Evolutionary conservation across 2,797 vertebrate genomes (phyloP).

Genomic region (Macroramphosus scolopax): DNA sequence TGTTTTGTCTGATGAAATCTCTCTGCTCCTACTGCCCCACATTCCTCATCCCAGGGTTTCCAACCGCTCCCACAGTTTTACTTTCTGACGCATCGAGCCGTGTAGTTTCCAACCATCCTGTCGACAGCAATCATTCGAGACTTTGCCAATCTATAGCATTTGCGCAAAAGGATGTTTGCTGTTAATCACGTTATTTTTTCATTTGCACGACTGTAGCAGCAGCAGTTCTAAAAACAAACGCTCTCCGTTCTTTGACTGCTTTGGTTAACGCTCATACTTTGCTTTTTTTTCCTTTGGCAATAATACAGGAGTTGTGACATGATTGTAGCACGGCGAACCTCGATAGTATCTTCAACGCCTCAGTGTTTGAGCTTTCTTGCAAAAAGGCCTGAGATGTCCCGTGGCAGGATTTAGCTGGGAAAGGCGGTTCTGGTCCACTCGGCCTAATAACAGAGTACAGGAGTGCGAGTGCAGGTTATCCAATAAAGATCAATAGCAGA

Average conservation of each 20-base stretch:
- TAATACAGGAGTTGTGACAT: slow-evolving; percentile 73
- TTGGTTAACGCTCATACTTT: slow-evolving; percentile 56
- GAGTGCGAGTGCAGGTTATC: slow-evolving; percentile 31
- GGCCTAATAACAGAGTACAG: slow-evolving; percentile 19
- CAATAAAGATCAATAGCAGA: slow-evolving; percentile 28
- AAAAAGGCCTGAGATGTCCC: slow-evolving; percentile 37
- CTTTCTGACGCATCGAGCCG: slow-evolving; percentile 40
- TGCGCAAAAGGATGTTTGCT: slow-evolving; percentile 50
- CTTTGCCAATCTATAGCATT: slow-evolving; percentile 54
- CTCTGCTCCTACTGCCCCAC: slow-evolving; percentile 78
- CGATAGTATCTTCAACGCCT: slow-evolving; percentile 48
- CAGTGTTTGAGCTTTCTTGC: slow-evolving; percentile 45
- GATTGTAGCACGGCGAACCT: slow-evolving; percentile 75
- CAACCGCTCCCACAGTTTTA: slow-evolving; percentile 44
- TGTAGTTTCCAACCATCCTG: slow-evolving; percentile 43
- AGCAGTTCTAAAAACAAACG: slow-evolving; percentile 49
- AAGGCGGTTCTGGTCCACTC: slow-evolving; percentile 46
- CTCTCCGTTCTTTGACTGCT: slow-evolving; percentile 60
- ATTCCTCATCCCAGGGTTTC: slow-evolving; percentile 60
- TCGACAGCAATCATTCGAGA: slow-evolving; percentile 23
- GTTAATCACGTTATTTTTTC: slow-evolving; percentile 44
- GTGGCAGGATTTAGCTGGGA: slow-evolving; percentile 43
- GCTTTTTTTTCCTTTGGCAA: slow-evolving; percentile 77
- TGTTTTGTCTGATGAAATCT: slow-evolving; percentile 78
- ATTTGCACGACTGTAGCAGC: slow-evolving; percentile 68